phyloP scores from a whole-genome alignment of 2,888 invertebrate species.

The Coenonympha glycerion region DNA sequence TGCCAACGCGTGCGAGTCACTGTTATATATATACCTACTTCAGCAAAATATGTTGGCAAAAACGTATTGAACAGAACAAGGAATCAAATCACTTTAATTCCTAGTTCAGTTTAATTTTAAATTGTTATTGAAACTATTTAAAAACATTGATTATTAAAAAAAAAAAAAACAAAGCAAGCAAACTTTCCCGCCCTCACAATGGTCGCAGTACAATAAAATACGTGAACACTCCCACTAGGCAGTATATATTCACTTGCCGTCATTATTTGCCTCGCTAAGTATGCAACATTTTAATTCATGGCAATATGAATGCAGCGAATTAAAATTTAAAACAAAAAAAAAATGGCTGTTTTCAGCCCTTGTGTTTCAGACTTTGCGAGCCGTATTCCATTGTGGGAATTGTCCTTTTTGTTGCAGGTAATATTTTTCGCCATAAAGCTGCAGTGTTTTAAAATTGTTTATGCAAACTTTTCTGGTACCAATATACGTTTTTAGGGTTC shows the following conservation, averaged over 20 bases:
- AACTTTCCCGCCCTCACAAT: not conserved
- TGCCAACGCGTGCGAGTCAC: no score
- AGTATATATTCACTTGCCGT: slow-evolving; percentile 15
- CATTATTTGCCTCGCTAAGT: slow-evolving; percentile 25
- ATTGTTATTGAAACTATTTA: no score
- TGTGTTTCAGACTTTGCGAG: not conserved
- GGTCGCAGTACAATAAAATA: slow-evolving; percentile 8
- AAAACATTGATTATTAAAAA: no score
- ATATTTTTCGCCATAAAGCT: slow-evolving; percentile 9
- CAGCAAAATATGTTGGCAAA: not conserved
- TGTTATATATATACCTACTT: no score
- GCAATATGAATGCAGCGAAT: slow-evolving; percentile 13
- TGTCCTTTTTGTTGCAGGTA: slow-evolving; percentile 9
- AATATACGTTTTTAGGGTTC: no score
- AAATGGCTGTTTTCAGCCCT: not conserved
- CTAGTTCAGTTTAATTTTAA: no score
- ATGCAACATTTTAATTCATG: slow-evolving; percentile 22
- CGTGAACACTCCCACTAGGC: slow-evolving; percentile 9
- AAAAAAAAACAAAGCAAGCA: no score
- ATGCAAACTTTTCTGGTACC: not conserved
- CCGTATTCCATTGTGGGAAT: slow-evolving; percentile 3
- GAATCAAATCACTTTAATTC: no score
- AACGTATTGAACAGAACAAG: not conserved
- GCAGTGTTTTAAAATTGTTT: slow-evolving; percentile 6
- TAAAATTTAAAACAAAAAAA: slow-evolving; percentile 13